phyloP scores from a whole-genome alignment of 2,888 invertebrate genomes.

The Drosophila anomelani region DNA sequence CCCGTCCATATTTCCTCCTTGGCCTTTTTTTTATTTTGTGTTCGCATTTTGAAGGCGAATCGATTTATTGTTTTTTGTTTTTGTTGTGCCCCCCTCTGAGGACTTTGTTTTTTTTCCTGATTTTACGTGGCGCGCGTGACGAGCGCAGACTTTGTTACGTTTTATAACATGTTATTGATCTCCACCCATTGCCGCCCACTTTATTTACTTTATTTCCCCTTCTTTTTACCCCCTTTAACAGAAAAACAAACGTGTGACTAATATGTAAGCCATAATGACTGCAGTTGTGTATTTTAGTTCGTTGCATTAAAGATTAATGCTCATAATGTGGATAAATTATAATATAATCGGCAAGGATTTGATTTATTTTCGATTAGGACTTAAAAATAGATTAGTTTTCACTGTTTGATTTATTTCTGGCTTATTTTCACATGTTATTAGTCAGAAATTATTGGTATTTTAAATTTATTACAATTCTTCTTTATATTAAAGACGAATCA shows the following conservation, averaged over 20 bases:
- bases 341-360: neutral
- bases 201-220: neutral
- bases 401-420: neutral
- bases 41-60: constrained; percentile 32
- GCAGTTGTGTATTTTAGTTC: constrained; percentile 1
- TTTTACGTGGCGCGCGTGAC: constrained; percentile 41
- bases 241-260: constrained; percentile 1
- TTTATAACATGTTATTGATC: constrained; percentile 41
- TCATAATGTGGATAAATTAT: neutral
- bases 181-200: constrained; percentile 5
- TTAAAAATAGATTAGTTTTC: neutral
- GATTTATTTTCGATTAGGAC: neutral
- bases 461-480: too few relatives aligned
- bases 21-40: constrained; percentile 18
- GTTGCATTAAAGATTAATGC: constrained; percentile 1
- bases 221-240: constrained; percentile 3
- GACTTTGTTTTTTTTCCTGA: constrained; percentile 5
- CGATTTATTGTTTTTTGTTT: constrained; percentile 43
- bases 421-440: too few relatives aligned
- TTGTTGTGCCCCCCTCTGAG: neutral
- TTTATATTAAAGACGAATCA: too few relatives aligned
- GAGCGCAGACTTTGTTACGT: constrained; percentile 40
- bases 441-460: too few relatives aligned
- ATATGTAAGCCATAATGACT: constrained; percentile 10
- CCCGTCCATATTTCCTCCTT: constrained; percentile 52